Percentiles rank a stretch among this genome's conserved stretches.
Conservation (phyloP, 2,888 invertebrate species). For the Torymus aiolomorphi region DNA sequence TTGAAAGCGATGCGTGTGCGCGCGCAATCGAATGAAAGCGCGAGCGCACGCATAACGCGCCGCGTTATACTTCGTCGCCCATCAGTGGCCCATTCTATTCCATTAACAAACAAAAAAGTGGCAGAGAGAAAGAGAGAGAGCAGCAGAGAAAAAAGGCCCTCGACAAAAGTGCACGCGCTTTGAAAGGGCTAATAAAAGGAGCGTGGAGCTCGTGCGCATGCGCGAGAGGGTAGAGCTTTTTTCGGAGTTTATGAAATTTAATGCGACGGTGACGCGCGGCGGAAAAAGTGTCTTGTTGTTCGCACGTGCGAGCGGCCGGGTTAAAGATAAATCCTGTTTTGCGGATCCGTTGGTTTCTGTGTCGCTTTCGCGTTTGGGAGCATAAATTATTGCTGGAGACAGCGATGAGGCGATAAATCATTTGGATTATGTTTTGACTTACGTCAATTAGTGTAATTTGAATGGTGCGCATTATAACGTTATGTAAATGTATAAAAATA, state of each 20-base stretch:
- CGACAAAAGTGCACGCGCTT: conserved; percentile 27
- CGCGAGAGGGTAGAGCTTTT: not conserved
- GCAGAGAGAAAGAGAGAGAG: not conserved
- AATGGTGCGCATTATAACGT: no score
- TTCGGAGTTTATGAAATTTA: conserved; percentile 3
- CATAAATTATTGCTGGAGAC: not conserved
- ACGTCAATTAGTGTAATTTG: no score
- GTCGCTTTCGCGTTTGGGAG: not conserved
- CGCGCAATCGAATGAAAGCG: conserved; percentile 26
- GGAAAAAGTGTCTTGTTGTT: not conserved
- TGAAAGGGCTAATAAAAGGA: conserved; percentile 34
- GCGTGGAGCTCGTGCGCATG: not conserved
- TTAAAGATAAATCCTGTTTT: no score
- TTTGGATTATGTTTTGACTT: no score
- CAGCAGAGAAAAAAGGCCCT: not conserved
- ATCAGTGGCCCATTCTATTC: conserved; percentile 32
- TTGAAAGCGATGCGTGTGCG: conserved; percentile 25
- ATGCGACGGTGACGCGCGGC: not conserved
- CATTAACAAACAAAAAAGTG: conserved; percentile 34
- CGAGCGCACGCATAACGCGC: conserved; percentile 26
- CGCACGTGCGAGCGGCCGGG: not conserved
- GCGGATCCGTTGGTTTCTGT: not conserved
- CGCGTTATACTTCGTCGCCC: conserved; percentile 30
- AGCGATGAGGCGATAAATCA: no score
- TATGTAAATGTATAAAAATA: no score